These are phyloP conservation scores for Endotricha flammealis DNA, from an alignment of 2,888 invertebrate genomes.

Conservation along the genomic window DNA sequence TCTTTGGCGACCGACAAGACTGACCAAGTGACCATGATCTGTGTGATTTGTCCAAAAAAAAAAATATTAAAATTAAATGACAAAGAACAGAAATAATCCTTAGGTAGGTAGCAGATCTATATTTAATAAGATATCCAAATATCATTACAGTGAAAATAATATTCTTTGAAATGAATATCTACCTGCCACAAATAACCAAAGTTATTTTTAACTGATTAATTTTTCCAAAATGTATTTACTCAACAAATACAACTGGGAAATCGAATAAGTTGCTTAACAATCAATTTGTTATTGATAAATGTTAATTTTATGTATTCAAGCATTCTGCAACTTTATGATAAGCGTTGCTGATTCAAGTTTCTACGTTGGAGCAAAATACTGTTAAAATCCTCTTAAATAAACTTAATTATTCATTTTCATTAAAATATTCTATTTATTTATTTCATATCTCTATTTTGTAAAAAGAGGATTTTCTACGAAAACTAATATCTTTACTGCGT, in stretches of 20 bases:
- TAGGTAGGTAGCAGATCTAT: no score
- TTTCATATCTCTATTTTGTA: no score
- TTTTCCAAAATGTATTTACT: slow-evolving; percentile 4
- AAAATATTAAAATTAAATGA: no score
- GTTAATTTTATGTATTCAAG: slow-evolving; percentile 17
- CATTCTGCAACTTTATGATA: slow-evolving; percentile 8
- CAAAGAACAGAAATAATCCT: no score
- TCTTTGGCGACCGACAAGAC: no score
- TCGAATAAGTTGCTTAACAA: slow-evolving; percentile 14
- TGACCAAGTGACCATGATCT: no score
- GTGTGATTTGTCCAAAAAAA: no score
- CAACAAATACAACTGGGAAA: slow-evolving; percentile 1
- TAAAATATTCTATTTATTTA: not conserved
- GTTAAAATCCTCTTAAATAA: not conserved
- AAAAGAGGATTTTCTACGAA: no score
- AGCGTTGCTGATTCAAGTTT: slow-evolving; percentile 7
- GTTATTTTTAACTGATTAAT: slow-evolving; percentile 3
- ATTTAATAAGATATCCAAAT: no score
- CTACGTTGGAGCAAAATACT: not conserved
- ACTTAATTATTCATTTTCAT: not conserved
- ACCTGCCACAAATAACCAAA: not conserved
- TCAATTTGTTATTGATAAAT: slow-evolving; percentile 21
- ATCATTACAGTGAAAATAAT: no score
- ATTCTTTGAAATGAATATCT: no score
- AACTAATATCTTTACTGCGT: no score